phyloP scores from a whole-genome alignment of 1,140 invertebrate genomes.

The Propsilocerus akamusi region DNA sequence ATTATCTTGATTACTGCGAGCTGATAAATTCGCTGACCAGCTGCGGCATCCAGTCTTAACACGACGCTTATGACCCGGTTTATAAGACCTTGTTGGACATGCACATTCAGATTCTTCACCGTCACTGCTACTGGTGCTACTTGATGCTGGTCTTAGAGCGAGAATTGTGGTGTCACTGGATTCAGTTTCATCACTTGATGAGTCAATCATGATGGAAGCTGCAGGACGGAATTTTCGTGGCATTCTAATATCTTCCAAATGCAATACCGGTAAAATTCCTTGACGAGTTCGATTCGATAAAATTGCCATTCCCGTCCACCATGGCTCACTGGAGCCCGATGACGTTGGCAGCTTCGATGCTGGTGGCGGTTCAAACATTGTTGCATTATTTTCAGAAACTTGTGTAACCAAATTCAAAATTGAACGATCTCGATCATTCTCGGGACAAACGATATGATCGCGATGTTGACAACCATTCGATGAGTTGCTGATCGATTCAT shows the following conservation, averaged over 20 bases:
- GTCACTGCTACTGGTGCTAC: constrained; percentile 17
- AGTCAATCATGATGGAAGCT: not conserved
- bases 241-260: constrained; percentile 17
- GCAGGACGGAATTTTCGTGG: not conserved
- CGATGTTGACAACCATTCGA: constrained; percentile 21
- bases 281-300: constrained; percentile 15
- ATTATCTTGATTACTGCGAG: constrained; percentile 67
- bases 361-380: constrained; percentile 15
- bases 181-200: constrained; percentile 19
- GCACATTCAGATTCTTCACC: constrained; percentile 19
- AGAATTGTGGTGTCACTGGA: constrained; percentile 9
- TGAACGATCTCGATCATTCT: constrained; percentile 20
- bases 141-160: constrained; percentile 8
- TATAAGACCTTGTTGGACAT: not conserved
- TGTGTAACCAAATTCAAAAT: constrained; percentile 19
- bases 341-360: constrained; percentile 10
- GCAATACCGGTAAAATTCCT: constrained; percentile 17
- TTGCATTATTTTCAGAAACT: constrained; percentile 16
- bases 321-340: constrained; percentile 12
- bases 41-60: not conserved
- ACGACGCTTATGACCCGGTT: not conserved
- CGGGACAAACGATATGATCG: constrained; percentile 21
- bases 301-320: constrained; percentile 16
- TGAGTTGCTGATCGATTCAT: constrained; percentile 29
- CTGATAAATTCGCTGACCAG: constrained; percentile 51